Evolutionary conservation across 1,140 invertebrate species (phyloP), one percentile per base, ranked within the genome.

Genomic region (Drosophila tani): DNA sequence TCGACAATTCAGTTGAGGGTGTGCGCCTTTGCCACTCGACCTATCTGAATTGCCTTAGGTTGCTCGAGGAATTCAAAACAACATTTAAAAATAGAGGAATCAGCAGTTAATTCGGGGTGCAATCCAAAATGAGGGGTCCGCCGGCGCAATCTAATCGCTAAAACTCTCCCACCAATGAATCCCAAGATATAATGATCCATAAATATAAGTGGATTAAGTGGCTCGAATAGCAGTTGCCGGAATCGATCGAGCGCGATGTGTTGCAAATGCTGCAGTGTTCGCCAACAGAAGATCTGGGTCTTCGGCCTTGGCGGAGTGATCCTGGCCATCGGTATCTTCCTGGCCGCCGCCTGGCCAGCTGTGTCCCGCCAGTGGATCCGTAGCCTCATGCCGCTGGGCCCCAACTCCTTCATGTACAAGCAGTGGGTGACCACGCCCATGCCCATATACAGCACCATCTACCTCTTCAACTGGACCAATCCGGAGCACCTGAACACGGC

Each of bases 381-480:
- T 3, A 65, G 49, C 35, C 92, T 96, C 94, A 81, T 96, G 68
- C 91, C 91, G 8, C 81, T 96, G 60, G 85, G 92, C 1, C 94
- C 94, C 21, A 91, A 91, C n/a, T 96, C 96, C 1, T 93, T 93
- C 19, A 95, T 94, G 49, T 97, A 93, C 91, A 75, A 93, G 1
- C 92, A 95, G 21, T 98, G 97, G 97, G 94, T 95, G 76, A 94
- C 95, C 65, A 96, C 96, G 0, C 95, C 96, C 0, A 93, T 96
- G 46, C 96, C 96, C 0, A 94, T 97, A 91, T 96, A 95, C 79
- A 94, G 97, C 35, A 95, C 95, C 51, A 93, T 97, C 68, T 95
- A 96, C 92, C 93, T 97, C 24, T 97, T 96, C 83, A 97, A 97
- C 92, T 97, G 96, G 96, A 97, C 96, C 1, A 97, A 97, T 93